Evolutionary conservation across 2,113 vertebrate genomes (phyloP).

Genomic region (Agapornis roseicollis): DNA sequence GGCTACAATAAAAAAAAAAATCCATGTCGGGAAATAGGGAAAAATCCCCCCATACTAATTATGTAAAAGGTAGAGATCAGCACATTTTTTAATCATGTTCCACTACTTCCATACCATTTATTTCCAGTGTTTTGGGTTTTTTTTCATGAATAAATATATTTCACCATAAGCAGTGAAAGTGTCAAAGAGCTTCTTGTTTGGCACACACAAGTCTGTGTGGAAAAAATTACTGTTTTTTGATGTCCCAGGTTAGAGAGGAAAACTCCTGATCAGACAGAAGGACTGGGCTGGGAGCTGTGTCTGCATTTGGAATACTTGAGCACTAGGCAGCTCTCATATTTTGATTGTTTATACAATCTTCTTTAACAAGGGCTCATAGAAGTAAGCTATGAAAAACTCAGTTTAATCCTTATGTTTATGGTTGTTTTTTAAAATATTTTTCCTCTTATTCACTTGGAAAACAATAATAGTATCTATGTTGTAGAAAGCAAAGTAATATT

Average conservation of each 20-base stretch:
- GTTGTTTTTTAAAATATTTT: neutral
- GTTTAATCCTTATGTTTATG: neutral
- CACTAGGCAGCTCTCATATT: neutral
- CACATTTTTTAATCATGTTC: neutral
- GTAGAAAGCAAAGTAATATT: neutral
- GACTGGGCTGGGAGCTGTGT: neutral
- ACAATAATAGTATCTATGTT: neutral
- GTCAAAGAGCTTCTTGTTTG: neutral
- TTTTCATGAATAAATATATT: neutral
- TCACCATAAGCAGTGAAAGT: neutral
- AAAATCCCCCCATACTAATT: neutral
- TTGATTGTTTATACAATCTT: neutral
- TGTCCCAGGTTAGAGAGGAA: neutral
- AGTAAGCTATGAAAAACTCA: neutral
- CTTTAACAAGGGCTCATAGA: neutral
- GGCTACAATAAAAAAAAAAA: neutral
- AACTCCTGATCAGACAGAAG: neutral
- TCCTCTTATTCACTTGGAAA: neutral
- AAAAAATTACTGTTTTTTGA: neutral
- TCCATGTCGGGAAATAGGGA: neutral
- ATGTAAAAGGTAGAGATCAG: neutral
- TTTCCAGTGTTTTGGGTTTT: neutral
- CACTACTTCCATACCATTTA: neutral
- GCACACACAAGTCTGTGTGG: neutral
- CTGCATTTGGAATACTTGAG: neutral